Evolutionary conservation across 1,140 invertebrate species (phyloP).

Genomic region (Aphis craccivora): DNA sequence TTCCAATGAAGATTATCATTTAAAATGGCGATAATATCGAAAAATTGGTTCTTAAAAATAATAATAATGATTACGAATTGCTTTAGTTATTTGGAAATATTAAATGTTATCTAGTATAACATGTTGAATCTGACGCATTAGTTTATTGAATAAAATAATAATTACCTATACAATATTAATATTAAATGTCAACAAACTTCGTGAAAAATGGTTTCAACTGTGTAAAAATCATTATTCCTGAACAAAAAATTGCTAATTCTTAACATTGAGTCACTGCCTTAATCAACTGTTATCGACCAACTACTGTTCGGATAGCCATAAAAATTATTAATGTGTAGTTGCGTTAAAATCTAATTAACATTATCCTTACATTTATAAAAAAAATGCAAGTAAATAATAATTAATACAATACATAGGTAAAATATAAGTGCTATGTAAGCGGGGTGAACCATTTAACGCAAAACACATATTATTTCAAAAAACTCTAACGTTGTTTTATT

Average conservation of each 20-base stretch:
- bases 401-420: background rate
- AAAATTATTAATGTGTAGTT: background rate
- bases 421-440: background rate
- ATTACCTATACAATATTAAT: background rate
- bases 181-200: no score
- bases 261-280: background rate
- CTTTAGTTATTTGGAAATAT: no score
- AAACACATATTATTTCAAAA: no score
- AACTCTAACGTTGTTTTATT: no score
- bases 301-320: background rate
- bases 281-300: slow-evolving; percentile 1
- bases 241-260: background rate
- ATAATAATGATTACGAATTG: background rate
- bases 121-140: background rate
- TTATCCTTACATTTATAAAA: no score
- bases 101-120: background rate
- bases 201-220: background rate
- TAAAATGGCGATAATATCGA: background rate
- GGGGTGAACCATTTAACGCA: no score
- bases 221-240: background rate
- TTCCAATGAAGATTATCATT: background rate
- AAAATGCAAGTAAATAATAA: background rate
- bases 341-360: background rate
- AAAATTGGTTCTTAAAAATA: slow-evolving; percentile 7
- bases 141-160: background rate